Evolutionary conservation across 2,888 invertebrate genomes (phyloP), one percentile per base, ranked within the genome.

Genomic region (Salticus scenicus): DNA sequence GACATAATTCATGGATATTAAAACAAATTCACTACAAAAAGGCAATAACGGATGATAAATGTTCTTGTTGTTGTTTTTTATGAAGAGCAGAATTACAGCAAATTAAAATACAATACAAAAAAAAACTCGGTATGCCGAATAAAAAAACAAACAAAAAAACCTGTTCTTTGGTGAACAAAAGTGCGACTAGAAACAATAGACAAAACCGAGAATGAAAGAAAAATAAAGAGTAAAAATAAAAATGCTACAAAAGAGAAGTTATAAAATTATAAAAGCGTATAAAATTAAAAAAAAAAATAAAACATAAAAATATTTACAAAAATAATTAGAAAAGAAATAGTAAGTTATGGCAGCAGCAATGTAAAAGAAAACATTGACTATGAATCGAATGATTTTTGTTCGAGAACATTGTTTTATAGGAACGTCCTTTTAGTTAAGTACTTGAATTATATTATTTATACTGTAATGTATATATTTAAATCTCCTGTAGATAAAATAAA

Each of bases 101-200:
- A 24, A 57, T 57, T 5, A 24, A 57, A 10, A 57, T 57, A 12
- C 5, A 57, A 10, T 67, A 8, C n/a, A n/a, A n/a, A 20, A 67
- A 37, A 33, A 67, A 31, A 67, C 79, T 74, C 69, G 73, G 69
- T 47, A 74, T 81, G 81, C 24, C 75, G 30, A 37, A 66, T 20
- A 70, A 82, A 41, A n/a, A n/a, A n/a, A n/a, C n/a, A n/a, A n/a
- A n/a, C n/a, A n/a, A n/a, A n/a, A n/a, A n/a, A n/a, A n/a, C n/a
- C n/a, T 72, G 66, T 71, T 84, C 83, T 84, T 84, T 84, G 83
- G 83, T 84, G 83, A 73, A 76, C 42, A 51, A 67, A 84, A 76
- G 57, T 77, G 66, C 77, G 83, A 84, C 83, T 84, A 84, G 83
- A 84, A 82, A 82, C 28, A 64, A 75, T 30, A 82, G 75, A 80